Percentiles rank a stretch among this genome's conserved stretches.
Conservation (phyloP, 2,797 vertebrate species). For the Gambusia yucatana region DNA sequence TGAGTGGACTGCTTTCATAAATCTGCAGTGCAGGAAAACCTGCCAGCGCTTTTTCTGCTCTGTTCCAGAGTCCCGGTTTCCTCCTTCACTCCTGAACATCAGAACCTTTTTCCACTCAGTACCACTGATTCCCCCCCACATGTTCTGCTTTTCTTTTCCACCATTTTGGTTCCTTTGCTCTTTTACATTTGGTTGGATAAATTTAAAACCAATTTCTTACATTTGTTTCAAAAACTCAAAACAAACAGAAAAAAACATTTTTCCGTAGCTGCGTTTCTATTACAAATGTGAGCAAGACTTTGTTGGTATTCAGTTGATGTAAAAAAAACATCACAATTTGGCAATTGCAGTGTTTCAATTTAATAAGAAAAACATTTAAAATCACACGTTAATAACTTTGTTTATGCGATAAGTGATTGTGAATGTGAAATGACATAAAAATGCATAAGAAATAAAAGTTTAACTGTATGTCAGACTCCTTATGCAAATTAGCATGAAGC, state of each 20-base stretch:
- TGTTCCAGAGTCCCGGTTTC: background rate
- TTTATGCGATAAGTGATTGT: no score
- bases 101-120: background rate
- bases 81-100: background rate
- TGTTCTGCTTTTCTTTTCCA: conserved; percentile 1
- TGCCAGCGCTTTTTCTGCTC: background rate
- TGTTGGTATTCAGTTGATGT: no score
- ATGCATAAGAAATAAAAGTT: background rate
- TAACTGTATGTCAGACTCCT: background rate
- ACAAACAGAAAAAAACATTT: no score
- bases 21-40: background rate
- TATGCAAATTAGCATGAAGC: conserved; percentile 25
- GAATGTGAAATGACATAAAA: background rate
- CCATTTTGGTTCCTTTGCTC: background rate
- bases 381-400: no score
- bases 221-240: no score
- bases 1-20: background rate
- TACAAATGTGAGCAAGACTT: no score
- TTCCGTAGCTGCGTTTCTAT: no score
- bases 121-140: conserved; percentile 8
- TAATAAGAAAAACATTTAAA: no score
- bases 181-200: background rate
- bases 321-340: no score
- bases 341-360: no score
- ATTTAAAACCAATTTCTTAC: no score